These are phyloP conservation scores for Pagetopsis macropterus DNA, from an alignment of 2,797 vertebrate genomes.

Conservation along the genomic window DNA sequence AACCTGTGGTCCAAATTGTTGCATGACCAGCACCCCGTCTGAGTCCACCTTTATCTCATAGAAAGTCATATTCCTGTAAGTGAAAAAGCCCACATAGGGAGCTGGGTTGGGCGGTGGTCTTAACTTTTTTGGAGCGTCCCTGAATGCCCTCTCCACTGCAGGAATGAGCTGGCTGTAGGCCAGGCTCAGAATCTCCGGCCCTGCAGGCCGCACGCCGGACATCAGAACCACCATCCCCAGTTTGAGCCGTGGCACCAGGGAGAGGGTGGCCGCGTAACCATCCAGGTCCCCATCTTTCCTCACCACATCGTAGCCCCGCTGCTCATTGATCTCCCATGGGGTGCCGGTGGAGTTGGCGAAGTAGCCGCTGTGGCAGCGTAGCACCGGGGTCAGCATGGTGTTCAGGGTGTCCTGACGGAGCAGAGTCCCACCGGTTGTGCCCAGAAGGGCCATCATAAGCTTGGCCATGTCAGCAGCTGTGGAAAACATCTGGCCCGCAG, in stretches of 20 bases:
- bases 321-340: constrained; percentile 92
- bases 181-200: constrained; percentile 81
- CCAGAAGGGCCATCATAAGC: constrained; percentile 87
- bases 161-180: constrained; percentile 87
- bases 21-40: constrained; percentile 86
- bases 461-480: constrained; percentile 91
- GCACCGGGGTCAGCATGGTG: constrained; percentile 87
- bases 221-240: constrained; percentile 90
- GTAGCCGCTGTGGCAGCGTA: constrained; percentile 86
- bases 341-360: constrained; percentile 92
- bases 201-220: constrained; percentile 86
- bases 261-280: constrained; percentile 89
- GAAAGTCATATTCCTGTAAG: constrained; percentile 91
- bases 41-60: constrained; percentile 88
- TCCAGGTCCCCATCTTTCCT: constrained; percentile 93
- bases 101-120: constrained; percentile 82
- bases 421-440: constrained; percentile 76
- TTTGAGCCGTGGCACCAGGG: constrained; percentile 88
- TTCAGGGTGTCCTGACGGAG: constrained; percentile 86
- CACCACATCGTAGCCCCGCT: constrained; percentile 86
- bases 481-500: constrained; percentile 94
- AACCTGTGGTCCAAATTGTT: constrained; percentile 91
- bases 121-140: constrained; percentile 79
- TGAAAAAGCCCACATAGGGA: constrained; percentile 90
- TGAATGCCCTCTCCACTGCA: constrained; percentile 86